These are phyloP conservation scores for Drosophila sulfurigaster DNA, from an alignment of 1,140 invertebrate genomes.

Conservation along the genomic window DNA sequence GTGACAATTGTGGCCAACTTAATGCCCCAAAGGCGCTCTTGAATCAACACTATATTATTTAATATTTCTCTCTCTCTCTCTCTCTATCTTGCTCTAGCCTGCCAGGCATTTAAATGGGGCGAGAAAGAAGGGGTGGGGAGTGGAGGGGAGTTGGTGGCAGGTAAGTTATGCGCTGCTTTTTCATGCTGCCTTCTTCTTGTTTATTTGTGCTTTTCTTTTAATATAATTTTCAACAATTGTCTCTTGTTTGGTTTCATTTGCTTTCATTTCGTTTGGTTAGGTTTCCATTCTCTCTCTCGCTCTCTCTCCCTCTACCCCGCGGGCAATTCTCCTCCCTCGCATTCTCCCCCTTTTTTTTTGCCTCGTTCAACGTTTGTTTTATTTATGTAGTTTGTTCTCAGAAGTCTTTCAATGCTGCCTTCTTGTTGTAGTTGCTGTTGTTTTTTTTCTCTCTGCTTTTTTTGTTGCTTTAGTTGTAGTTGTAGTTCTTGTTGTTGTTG, in stretches of 20 bases:
- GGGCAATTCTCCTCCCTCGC: slow-evolving; percentile 9
- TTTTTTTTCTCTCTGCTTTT: not conserved
- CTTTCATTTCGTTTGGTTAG: slow-evolving; percentile 20
- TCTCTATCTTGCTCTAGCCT: slow-evolving; percentile 1
- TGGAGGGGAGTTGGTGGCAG: not conserved
- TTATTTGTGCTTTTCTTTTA: slow-evolving; percentile 71
- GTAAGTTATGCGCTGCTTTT: slow-evolving; percentile 21
- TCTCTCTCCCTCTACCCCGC: not conserved
- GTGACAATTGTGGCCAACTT: not conserved
- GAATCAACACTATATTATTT: slow-evolving; percentile 33
- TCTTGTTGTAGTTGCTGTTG: slow-evolving; percentile 14
- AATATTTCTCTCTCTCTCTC: slow-evolving; percentile 13
- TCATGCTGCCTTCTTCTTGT: slow-evolving; percentile 28
- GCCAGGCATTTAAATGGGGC: not conserved
- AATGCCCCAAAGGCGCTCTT: slow-evolving; percentile 19
- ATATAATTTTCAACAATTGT: slow-evolving; percentile 72
- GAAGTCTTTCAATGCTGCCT: slow-evolving; percentile 37
- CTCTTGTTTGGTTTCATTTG: slow-evolving; percentile 40
- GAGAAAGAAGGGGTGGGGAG: not conserved
- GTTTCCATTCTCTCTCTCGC: slow-evolving; percentile 3
- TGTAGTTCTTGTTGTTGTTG: not conserved
- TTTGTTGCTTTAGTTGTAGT: slow-evolving; percentile 4
- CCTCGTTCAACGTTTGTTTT: slow-evolving; percentile 22
- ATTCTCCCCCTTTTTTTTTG: not conserved
- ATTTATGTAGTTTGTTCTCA: slow-evolving; percentile 41